These are phyloP conservation scores for Ochotona curzoniae DNA, from an alignment of 2,113 vertebrate genomes.

Conservation along the genomic window DNA sequence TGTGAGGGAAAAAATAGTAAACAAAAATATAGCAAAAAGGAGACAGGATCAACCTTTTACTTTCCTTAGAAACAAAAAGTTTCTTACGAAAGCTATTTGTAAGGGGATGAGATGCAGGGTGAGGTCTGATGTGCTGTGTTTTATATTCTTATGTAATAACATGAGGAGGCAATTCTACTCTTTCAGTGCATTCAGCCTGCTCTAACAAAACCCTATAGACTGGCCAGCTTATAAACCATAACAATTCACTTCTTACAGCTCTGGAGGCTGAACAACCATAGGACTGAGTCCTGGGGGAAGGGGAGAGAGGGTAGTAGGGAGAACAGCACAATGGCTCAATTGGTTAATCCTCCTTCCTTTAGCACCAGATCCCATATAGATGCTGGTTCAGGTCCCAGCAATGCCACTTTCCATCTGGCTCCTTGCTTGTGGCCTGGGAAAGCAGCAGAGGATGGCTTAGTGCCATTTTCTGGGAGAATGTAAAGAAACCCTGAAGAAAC, in stretches of 20 bases:
- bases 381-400: too few relatives aligned
- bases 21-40: rapidly evolving
- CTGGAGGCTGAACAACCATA: neutral
- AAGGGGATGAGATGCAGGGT: neutral
- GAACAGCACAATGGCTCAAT: too few relatives aligned
- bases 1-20: neutral
- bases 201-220: neutral
- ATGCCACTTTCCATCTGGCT: too few relatives aligned
- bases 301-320: too few relatives aligned
- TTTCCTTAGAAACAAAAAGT: neutral
- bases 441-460: too few relatives aligned
- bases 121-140: neutral
- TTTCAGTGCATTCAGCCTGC: neutral
- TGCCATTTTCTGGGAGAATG: too few relatives aligned
- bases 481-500: too few relatives aligned
- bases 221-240: neutral
- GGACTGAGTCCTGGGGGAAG: neutral
- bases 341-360: too few relatives aligned
- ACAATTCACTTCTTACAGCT: neutral
- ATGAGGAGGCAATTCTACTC: neutral
- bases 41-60: rapidly evolving
- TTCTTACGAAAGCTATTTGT: neutral
- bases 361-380: too few relatives aligned
- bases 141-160: neutral
- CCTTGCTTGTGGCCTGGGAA: too few relatives aligned